phyloP scores from a whole-genome alignment of 2,113 vertebrate species.

The Drymodes brunneopygia region DNA sequence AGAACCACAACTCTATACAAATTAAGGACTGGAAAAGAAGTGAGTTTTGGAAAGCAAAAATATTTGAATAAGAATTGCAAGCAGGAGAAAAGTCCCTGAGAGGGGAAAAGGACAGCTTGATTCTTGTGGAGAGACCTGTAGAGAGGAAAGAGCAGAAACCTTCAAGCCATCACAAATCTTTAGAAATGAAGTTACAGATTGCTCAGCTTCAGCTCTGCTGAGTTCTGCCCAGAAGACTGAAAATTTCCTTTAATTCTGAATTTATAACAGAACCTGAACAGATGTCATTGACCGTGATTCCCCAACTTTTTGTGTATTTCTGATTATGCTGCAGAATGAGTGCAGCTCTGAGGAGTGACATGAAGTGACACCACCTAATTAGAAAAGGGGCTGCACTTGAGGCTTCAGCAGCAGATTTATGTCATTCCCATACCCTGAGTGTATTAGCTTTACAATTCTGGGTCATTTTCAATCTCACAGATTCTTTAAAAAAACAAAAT shows the following conservation, averaged over 20 bases:
- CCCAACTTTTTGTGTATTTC: neutral
- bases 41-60: neutral
- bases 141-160: neutral
- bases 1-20: neutral
- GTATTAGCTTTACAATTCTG: neutral
- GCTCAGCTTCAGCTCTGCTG: neutral
- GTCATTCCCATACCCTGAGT: neutral
- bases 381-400: neutral
- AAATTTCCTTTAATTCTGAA: neutral
- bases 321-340: neutral
- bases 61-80: neutral
- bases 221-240: neutral
- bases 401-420: neutral
- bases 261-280: neutral
- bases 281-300: neutral
- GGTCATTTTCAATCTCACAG: neutral
- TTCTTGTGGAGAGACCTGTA: neutral
- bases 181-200: neutral
- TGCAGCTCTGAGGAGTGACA: neutral
- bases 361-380: neutral
- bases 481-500: neutral
- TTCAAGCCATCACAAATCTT: neutral
- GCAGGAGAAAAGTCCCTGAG: neutral
- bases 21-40: neutral
- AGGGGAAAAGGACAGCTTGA: neutral